Evolutionary conservation across 2,113 vertebrate species (phyloP), one percentile per base, ranked within the genome.

Genomic region (Trichomycterus rosablanca): DNA sequence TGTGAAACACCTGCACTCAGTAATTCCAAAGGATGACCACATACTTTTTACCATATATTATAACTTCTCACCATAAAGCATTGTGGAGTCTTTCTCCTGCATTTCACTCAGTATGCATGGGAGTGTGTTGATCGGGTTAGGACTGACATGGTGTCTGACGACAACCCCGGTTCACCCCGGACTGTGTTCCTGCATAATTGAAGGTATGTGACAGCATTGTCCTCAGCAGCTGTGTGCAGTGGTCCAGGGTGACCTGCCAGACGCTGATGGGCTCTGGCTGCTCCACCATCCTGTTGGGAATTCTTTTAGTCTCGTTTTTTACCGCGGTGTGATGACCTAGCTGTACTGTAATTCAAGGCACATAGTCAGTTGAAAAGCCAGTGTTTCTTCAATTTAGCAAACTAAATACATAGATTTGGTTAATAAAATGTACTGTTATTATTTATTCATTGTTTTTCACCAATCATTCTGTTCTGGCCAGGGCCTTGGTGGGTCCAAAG

Each of bases 331-430:
- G 42, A 10, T 45, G 74, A 71, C 60, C 57, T 59, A 55, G 54
- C 67, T 63, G 44, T 56, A 43, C 76, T 68, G 66, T 59, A 67
- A 54, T 68, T 62, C 20, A 19, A 63, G 10, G 68, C 53, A 55
- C 23, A 15, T 16, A 18, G 11, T 2, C 22, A 57, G 16, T 48
- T 15, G 7, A 20, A n/a, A 15, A 23, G 61, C 53, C n/a, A 18
- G 22, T 9, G 34, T 52, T 22, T 18, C 28, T 16, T 10, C 34
- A 37, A 3, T 4, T 11, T n/a, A 40, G 37, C 14, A 40, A 7
- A n/a, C 34, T 35, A 11, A 35, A 35, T 35, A 12, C 34, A 10
- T 32, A 9, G 9, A 35, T 1, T 12, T 35, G 34, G 9, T 3
- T 12, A 11, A 35, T 35, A 11, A 10, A 35, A 11, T 10, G 34